Evolutionary conservation across 2,888 invertebrate species (phyloP).

Genomic region (Amphimallon solstitiale): DNA sequence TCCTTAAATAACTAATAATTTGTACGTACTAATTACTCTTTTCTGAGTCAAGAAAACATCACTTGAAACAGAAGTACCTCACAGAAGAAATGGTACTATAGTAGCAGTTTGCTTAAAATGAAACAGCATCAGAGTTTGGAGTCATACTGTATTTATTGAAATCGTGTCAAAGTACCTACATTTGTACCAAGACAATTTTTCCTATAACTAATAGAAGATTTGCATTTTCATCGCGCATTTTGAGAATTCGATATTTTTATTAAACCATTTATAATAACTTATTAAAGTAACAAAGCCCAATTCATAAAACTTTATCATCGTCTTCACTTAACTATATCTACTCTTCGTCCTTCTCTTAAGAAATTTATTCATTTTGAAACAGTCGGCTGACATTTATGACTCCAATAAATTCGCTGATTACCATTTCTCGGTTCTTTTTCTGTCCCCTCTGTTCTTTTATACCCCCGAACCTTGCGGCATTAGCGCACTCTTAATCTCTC

Average conservation of each 20-base stretch:
- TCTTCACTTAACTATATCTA: slow-evolving; percentile 11
- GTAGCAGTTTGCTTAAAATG: too few relatives aligned
- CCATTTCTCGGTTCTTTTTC: slow-evolving; percentile 24
- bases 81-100: too few relatives aligned
- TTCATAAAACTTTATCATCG: slow-evolving; percentile 30
- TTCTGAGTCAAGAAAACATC: too few relatives aligned
- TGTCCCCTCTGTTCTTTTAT: slow-evolving; percentile 11
- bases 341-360: slow-evolving; percentile 11
- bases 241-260: neutral
- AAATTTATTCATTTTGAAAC: slow-evolving; percentile 33
- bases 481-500: slow-evolving; percentile 24
- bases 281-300: slow-evolving; percentile 29
- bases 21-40: too few relatives aligned
- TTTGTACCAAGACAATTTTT: too few relatives aligned
- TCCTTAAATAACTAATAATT: too few relatives aligned
- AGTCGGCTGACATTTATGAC: slow-evolving; percentile 30
- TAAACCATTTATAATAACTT: slow-evolving; percentile 21
- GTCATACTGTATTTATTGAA: too few relatives aligned
- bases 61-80: too few relatives aligned
- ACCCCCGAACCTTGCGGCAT: neutral
- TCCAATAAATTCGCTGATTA: slow-evolving; percentile 31
- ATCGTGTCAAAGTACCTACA: too few relatives aligned
- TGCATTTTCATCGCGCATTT: too few relatives aligned
- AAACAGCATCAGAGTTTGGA: too few relatives aligned
- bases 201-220: too few relatives aligned